Evolutionary conservation across 2,888 invertebrate species (phyloP).

Genomic region (Tachina grossa): DNA sequence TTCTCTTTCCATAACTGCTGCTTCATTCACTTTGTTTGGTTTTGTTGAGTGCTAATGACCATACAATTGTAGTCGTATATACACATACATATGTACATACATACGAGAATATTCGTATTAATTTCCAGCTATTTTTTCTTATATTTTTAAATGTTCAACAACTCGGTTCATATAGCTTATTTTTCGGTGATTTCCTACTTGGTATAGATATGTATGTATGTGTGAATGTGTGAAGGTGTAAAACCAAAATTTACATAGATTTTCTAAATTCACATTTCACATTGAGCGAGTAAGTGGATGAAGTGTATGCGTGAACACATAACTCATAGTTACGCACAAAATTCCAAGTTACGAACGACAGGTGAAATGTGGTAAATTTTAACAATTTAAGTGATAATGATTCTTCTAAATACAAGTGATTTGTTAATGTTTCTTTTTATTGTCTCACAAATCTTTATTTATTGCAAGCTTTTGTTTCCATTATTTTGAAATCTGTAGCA

Average conservation of each 20-base stretch:
- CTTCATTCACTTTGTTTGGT: constrained; percentile 55
- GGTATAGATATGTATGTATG: not conserved
- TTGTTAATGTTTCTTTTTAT: constrained; percentile 65
- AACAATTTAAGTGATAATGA: constrained; percentile 68
- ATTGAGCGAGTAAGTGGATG: not conserved
- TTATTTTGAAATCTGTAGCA: not conserved
- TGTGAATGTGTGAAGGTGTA: constrained; percentile 8
- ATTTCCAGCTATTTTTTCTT: constrained; percentile 7
- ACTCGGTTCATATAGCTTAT: constrained; percentile 17
- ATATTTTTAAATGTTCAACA: not conserved
- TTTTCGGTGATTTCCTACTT: constrained; percentile 4
- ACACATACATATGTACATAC: constrained; percentile 9
- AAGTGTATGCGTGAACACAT: not conserved
- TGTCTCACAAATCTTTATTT: constrained; percentile 44
- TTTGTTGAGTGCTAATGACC: constrained; percentile 70
- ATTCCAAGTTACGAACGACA: constrained; percentile 63
- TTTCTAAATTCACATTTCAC: constrained; percentile 12
- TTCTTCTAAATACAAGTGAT: constrained; percentile 62
- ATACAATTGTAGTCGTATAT: constrained; percentile 55
- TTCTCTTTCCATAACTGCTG: constrained; percentile 49
- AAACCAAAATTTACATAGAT: constrained; percentile 51
- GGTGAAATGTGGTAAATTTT: constrained; percentile 67
- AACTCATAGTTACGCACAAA: constrained; percentile 58
- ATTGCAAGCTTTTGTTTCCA: constrained; percentile 14
- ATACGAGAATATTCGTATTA: no score